Evolutionary conservation across 2,888 invertebrate genomes (phyloP).

Genomic region (Hydriomena furcata): DNA sequence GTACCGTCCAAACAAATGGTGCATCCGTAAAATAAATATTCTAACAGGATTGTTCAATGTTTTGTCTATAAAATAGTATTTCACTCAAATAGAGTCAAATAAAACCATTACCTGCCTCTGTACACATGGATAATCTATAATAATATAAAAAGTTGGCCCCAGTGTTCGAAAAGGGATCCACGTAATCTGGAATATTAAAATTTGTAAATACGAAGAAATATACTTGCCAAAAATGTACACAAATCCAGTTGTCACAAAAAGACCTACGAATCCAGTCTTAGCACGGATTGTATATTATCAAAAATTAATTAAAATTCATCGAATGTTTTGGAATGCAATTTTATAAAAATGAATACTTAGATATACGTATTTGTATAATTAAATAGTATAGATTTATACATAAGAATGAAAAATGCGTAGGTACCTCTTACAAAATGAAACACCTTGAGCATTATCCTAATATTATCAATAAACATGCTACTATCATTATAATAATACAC

Average conservation of each 20-base stretch:
- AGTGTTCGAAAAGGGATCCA: slow-evolving; percentile 72
- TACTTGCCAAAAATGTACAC: slow-evolving; percentile 60
- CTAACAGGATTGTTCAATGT: slow-evolving; percentile 17
- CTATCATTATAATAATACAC: slow-evolving; percentile 43
- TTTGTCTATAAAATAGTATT: slow-evolving; percentile 29
- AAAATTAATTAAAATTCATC: slow-evolving; percentile 61
- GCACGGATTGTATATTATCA: slow-evolving; percentile 66
- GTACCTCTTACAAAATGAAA: slow-evolving; percentile 71
- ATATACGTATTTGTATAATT: slow-evolving; percentile 39
- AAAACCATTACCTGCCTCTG: slow-evolving; percentile 28
- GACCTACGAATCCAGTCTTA: slow-evolving; percentile 75
- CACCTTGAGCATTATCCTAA: slow-evolving; percentile 79
- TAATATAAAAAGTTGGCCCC: slow-evolving; percentile 79
- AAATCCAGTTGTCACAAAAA: slow-evolving; percentile 60
- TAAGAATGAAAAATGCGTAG: slow-evolving; percentile 53
- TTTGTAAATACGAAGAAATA: slow-evolving; percentile 57
- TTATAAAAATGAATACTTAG: slow-evolving; percentile 60
- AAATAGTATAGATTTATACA: slow-evolving; percentile 39
- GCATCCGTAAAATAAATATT: slow-evolving; percentile 39
- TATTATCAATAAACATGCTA: slow-evolving; percentile 76
- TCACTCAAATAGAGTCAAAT: slow-evolving; percentile 19
- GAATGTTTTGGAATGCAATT: slow-evolving; percentile 71
- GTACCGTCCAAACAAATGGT: slow-evolving; percentile 68
- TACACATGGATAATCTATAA: slow-evolving; percentile 45
- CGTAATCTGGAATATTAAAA: slow-evolving; percentile 68